A percentile compares a stretch with the other conserved stretches of the same genome.
phyloP scores from a whole-genome alignment of 1,140 invertebrate species.

The Drosophila pseudoobscura region DNA sequence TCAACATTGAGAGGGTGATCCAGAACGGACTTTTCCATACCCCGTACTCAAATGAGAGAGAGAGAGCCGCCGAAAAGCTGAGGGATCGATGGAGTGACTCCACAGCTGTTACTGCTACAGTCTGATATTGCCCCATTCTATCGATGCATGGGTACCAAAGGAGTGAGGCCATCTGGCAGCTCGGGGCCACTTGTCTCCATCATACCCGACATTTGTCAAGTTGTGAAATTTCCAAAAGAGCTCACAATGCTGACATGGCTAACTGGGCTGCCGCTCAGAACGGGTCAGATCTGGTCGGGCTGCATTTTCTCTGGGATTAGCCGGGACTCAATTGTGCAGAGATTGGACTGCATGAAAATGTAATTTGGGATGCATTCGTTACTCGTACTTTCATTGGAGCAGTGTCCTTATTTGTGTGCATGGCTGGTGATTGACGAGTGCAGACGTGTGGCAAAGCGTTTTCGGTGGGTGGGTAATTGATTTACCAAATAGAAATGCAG shows the following conservation, averaged over 20 bases:
- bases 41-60: no score
- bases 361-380: slow-evolving; percentile 12
- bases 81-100: no score
- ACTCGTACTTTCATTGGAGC: no score
- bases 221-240: slow-evolving; percentile 37
- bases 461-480: slow-evolving; percentile 28
- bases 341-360: slow-evolving; percentile 10
- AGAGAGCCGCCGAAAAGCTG: no score
- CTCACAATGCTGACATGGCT: slow-evolving; percentile 18
- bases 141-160: background rate
- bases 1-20: no score
- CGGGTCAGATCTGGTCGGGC: slow-evolving; percentile 4
- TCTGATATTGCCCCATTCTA: no score
- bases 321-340: slow-evolving; percentile 17
- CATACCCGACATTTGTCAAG: slow-evolving; percentile 45
- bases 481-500: slow-evolving; percentile 44
- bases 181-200: slow-evolving; percentile 20
- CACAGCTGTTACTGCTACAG: no score
- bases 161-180: slow-evolving; percentile 20
- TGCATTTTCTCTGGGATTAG: slow-evolving; percentile 40
- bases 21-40: no score
- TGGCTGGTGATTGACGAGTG: slow-evolving; percentile 23
- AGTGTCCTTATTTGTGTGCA: background rate
- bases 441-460: background rate
- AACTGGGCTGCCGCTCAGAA: background rate